Evolutionary conservation across 2,797 vertebrate genomes (phyloP).

Genomic region (Coluber constrictor): DNA sequence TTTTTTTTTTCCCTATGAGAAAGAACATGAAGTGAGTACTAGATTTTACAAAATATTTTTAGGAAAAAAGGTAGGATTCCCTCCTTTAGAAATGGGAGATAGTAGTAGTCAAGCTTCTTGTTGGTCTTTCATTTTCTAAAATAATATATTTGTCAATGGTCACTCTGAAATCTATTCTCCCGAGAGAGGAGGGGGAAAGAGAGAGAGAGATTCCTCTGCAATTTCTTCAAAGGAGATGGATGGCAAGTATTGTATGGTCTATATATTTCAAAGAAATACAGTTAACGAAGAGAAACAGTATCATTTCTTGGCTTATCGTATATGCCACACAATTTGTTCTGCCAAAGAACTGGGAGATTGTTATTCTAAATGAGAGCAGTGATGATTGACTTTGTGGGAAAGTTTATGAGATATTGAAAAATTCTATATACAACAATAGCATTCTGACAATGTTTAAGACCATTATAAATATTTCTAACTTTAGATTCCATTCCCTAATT

Average conservation of each 20-base stretch:
- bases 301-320: conserved; percentile 11
- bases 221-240: not conserved
- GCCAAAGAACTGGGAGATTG: conserved; percentile 27
- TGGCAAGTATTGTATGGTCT: not conserved
- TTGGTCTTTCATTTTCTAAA: not conserved
- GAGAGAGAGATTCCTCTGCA: not conserved
- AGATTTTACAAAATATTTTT: not conserved
- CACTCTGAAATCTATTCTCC: not conserved
- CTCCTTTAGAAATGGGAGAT: not conserved
- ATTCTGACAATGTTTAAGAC: conserved; percentile 18
- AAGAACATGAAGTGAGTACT: not conserved
- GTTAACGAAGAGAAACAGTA: not conserved
- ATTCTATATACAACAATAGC: conserved; percentile 31
- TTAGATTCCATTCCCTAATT: conserved; percentile 21
- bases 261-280: conserved; percentile 18
- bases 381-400: conserved; percentile 33
- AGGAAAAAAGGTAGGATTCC: not conserved
- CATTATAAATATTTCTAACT: conserved; percentile 23
- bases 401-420: conserved; percentile 40
- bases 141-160: not conserved
- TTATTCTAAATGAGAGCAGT: conserved; percentile 20
- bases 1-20: not conserved
- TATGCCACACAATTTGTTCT: conserved; percentile 25
- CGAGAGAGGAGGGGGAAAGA: no score
- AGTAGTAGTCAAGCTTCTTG: not conserved